Base-by-base conservation (phyloP, 2,797 vertebrate genomes). In the Petrocephalus schoutedeni region DNA sequence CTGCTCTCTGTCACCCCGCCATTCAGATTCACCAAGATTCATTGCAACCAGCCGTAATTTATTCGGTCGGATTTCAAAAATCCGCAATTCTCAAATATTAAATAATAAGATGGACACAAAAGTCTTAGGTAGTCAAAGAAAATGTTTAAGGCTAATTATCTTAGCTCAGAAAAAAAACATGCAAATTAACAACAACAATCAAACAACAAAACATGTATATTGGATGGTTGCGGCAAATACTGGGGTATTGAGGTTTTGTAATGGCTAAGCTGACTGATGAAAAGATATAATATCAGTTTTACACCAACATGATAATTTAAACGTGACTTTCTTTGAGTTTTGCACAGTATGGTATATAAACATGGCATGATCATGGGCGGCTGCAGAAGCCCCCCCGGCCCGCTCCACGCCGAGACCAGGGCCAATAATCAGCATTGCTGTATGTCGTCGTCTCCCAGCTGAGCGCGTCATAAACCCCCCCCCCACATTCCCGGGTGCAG, bases 401-500 rank as follows among this genome's bases (percentile, higher is more conserved):
- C 49, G 89, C 84, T 86, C 57, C 7, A 57, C 85, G 90, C 84
- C 87, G 77, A 90, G 90, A 90, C 89, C 88, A 93, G 93, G 92
- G 91, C 87, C 91, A 91, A 93, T 91, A 90, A 90, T 74, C 91
- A 57, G 58, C 90, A 91, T 92, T 90, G 82, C 89, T 93, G 80
- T 58, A 85, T 84, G 85, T 89, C 89, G 92, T 92, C 88, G 91
- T 93, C 94, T 93, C 90, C 88, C 86, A 89, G 87, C 87, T 91
- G 89, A 91, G 93, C 92, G 89, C 88, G 90, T 86, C 90, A 94
- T 91, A 93, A 91, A 94, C 89, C 93, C 92, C 93, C 91, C 93
- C 87, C 0, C 0, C 67, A 77, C 87, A 92, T 92, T 92, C 91
- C 89, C 61, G 19, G 71, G 54, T 89, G 87, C 91, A 89, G 92